Percentiles rank a stretch among this genome's conserved stretches.
phyloP scores from a whole-genome alignment of 1,140 invertebrate genomes.

The Caerostris extrusa region DNA sequence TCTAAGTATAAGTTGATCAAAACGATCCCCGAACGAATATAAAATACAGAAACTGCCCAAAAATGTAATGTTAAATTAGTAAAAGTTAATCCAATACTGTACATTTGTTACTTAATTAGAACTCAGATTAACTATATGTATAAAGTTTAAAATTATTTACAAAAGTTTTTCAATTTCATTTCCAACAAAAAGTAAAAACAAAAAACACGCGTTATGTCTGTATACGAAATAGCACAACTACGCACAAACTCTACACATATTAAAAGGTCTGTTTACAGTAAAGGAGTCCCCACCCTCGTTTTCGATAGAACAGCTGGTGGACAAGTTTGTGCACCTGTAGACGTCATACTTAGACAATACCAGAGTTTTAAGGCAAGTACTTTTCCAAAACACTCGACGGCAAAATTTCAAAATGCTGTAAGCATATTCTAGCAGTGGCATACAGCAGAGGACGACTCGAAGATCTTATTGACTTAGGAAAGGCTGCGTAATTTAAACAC shows the following conservation, averaged over 20 bases:
- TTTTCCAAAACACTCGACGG: background rate
- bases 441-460: background rate
- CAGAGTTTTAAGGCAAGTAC: slow-evolving; percentile 37
- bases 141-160: background rate
- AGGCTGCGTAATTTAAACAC: slow-evolving; percentile 37
- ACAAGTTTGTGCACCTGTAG: slow-evolving; percentile 61
- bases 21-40: too few relatives aligned
- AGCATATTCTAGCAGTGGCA: background rate
- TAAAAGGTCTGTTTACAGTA: slow-evolving; percentile 51
- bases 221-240: slow-evolving; percentile 1
- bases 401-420: slow-evolving; percentile 41
- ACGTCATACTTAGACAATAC: slow-evolving; percentile 69
- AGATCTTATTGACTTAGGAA: slow-evolving; percentile 30
- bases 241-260: background rate
- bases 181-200: background rate
- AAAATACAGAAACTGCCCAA: too few relatives aligned
- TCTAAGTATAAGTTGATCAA: too few relatives aligned
- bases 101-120: too few relatives aligned
- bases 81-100: too few relatives aligned
- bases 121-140: too few relatives aligned
- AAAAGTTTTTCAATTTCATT: background rate
- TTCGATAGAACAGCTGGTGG: slow-evolving; percentile 58
- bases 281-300: slow-evolving; percentile 1
- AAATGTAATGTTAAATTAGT: too few relatives aligned
- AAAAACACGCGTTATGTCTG: background rate